Conservation (phyloP, 2,113 vertebrate species). For the Osmerus eperlanus region DNA sequence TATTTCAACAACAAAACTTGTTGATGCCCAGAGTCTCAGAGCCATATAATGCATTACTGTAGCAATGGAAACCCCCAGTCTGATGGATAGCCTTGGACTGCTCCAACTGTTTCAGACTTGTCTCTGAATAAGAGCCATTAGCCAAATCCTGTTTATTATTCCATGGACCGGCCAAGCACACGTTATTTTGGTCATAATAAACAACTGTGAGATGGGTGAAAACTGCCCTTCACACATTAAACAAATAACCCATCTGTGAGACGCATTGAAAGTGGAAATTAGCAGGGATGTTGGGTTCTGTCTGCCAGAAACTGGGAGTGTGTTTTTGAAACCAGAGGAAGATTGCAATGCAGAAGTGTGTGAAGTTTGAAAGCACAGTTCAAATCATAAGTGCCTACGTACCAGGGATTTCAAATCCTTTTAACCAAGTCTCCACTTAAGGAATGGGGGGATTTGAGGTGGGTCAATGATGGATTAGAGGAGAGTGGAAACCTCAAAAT, state of each 20-base stretch:
- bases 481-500: no score
- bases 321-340: background rate
- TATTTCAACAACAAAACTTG: no score
- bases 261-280: background rate
- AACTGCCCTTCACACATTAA: no score
- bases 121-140: slow-evolving; percentile 4
- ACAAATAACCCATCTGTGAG: background rate
- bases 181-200: background rate
- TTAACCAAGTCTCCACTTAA: no score
- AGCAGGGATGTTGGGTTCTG: background rate
- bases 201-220: slow-evolving; percentile 1
- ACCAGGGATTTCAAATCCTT: background rate
- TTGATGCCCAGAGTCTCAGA: no score
- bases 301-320: background rate
- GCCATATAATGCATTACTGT: background rate
- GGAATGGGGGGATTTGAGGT: no score
- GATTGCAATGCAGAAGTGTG: background rate
- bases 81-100: background rate
- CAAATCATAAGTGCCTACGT: background rate
- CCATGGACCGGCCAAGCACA: slow-evolving; percentile 1
- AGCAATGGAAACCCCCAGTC: background rate
- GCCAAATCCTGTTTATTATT: background rate
- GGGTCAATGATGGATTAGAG: no score
- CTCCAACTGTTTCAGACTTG: background rate
- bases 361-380: background rate